A percentile compares a stretch with the other conserved stretches of the same genome.
These are phyloP conservation scores for Oligia latruncula DNA, from an alignment of 2,888 invertebrate genomes.

Conservation along the genomic window DNA sequence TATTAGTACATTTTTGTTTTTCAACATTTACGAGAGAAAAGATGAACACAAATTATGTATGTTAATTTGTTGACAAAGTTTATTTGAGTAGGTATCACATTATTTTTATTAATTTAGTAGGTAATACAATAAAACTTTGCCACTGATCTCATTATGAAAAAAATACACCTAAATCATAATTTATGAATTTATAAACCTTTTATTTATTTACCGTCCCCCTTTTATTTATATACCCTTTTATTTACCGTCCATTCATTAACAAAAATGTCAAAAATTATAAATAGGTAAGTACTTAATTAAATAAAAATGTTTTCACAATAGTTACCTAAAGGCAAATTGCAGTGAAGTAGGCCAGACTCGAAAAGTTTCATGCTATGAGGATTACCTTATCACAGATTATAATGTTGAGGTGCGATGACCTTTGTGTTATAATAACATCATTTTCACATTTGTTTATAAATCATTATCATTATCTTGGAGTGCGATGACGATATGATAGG, in stretches of 20 bases:
- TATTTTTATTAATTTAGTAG: not conserved
- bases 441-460: slow-evolving; percentile 48
- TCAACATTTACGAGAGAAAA: not conserved
- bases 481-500: slow-evolving; percentile 7
- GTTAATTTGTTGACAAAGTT: not conserved
- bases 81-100: not conserved
- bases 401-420: slow-evolving; percentile 47
- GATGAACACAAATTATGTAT: not conserved
- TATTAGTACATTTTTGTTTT: not conserved
- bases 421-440: slow-evolving; percentile 37
- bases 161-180: not conserved
- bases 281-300: not conserved
- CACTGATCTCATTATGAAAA: not conserved
- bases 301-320: not conserved
- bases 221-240: no score
- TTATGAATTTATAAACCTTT: not conserved
- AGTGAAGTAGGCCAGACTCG: not conserved
- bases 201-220: not conserved
- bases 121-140: not conserved
- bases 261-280: not conserved
- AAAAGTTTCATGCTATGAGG: slow-evolving; percentile 23
- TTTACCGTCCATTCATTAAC: not conserved
- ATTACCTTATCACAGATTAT: slow-evolving; percentile 47
- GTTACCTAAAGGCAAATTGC: slow-evolving; percentile 11
- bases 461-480: slow-evolving; percentile 36